Base-by-base conservation (phyloP, 2,797 vertebrate species). In the Morelia viridis region DNA sequence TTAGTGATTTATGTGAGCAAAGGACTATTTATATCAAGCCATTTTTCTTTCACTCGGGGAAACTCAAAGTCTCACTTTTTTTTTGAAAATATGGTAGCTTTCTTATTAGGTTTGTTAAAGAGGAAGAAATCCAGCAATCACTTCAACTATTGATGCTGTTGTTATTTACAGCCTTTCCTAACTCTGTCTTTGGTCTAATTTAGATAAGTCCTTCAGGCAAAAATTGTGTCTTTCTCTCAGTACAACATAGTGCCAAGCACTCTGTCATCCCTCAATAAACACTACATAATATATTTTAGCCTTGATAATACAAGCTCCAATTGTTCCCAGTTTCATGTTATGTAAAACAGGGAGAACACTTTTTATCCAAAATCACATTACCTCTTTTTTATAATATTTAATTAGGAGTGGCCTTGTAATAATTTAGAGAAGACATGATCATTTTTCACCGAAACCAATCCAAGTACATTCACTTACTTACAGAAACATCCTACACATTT, bases 251-350 rank as follows among this genome's bases (percentile, higher is more conserved):
- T 93, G 65, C 87, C 83, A 91, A 89, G 87, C 57, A 85, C 62
- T 85, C 86, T 91, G 76, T 93, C 86, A 89, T 88, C 28, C 85
- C 87, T 93, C 90, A 91, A 91, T 68, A 91, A 89, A 93, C 83
- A 93, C 90, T 93, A 91, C 86, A 93, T 89, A 93, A 91, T 93
- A 91, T 68, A 91, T 91, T 93, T 93, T 84, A 89, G 65, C 83
- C 83, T 87, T 91, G 64, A 68, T 91, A 91, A 91, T 80, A 86
- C 17, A 64, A 87, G 88, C 65, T 91, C 58, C 87, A 89, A 85
- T 91, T 93, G 87, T 91, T 91, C 50, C 31, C 41, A 62, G 57
- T 61, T 91, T 83, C 3, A 9, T 57, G 64, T 31, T 80, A 76
- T 62, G n/a, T 91, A 58, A 89, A 88, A 46, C 28, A 89, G 17